Evolutionary conservation across 2,113 vertebrate genomes (phyloP).

Genomic region (Spea multiplicata): DNA sequence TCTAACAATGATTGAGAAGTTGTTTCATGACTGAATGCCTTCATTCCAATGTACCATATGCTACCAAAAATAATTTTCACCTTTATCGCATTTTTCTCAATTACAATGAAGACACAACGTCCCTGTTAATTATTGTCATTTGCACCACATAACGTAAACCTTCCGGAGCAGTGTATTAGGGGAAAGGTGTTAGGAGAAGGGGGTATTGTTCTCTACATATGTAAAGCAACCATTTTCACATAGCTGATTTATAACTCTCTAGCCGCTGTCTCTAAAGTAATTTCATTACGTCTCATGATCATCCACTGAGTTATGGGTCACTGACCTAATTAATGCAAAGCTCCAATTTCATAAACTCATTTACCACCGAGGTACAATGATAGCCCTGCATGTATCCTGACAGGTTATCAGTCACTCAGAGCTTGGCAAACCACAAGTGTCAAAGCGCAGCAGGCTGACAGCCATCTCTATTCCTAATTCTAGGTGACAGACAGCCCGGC

Average conservation of each 20-base stretch:
- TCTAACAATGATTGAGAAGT: slow-evolving; percentile 42
- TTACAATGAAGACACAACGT: slow-evolving; percentile 39
- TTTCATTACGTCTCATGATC: slow-evolving; percentile 44
- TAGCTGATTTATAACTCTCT: slow-evolving; percentile 17
- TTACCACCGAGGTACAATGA: slow-evolving; percentile 39
- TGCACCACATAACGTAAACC: neutral
- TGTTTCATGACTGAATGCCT: slow-evolving; percentile 38
- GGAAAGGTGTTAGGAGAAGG: neutral
- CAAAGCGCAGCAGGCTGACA: slow-evolving; percentile 26
- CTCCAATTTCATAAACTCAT: slow-evolving; percentile 44
- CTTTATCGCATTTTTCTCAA: slow-evolving; percentile 38
- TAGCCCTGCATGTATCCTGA: slow-evolving; percentile 30
- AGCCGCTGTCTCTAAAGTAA: slow-evolving; percentile 28
- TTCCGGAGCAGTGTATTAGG: neutral
- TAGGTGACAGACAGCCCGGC: slow-evolving; percentile 11
- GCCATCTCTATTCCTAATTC: slow-evolving; percentile 14
- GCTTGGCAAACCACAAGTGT: slow-evolving; percentile 37
- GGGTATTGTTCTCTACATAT: neutral
- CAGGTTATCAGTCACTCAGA: slow-evolving; percentile 48
- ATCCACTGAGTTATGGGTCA: slow-evolving; percentile 45
- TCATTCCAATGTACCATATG: slow-evolving; percentile 40
- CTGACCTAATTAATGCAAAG: slow-evolving; percentile 45
- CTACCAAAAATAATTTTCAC: slow-evolving; percentile 41
- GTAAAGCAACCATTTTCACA: slow-evolving; percentile 10
- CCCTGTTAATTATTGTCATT: slow-evolving; percentile 19